Conservation (phyloP, 2,113 vertebrate species). For the Eurypyga helias region DNA sequence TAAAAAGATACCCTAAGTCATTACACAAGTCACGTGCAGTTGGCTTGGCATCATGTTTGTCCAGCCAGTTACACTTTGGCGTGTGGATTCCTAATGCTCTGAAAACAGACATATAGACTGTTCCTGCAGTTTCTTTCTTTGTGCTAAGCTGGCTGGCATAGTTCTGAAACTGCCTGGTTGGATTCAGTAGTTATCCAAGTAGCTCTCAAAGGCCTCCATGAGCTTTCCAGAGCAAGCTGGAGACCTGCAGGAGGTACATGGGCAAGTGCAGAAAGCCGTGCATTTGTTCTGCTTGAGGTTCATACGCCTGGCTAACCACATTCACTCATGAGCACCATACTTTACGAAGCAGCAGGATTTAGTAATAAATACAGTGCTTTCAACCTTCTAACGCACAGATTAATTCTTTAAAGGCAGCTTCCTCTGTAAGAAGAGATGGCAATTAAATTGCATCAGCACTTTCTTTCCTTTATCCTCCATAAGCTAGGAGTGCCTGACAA, state of each 20-base stretch:
- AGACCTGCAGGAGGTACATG: not conserved
- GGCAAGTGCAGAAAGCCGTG: not conserved
- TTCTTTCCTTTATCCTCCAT: constrained; percentile 10
- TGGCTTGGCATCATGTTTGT: not conserved
- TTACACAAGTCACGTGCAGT: not conserved
- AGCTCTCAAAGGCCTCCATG: not conserved
- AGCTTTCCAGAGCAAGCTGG: not conserved
- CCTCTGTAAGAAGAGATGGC: not conserved
- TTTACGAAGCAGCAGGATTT: not conserved
- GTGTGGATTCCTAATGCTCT: not conserved
- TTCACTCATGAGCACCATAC: not conserved
- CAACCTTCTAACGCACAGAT: not conserved
- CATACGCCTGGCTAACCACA: not conserved
- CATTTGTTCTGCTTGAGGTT: not conserved
- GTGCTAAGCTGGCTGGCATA: not conserved
- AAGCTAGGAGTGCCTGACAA: constrained; percentile 37
- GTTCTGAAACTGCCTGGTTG: not conserved
- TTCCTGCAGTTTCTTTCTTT: not conserved
- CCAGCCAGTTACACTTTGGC: not conserved
- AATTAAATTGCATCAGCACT: not conserved
- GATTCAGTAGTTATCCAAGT: not conserved
- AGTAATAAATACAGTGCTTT: not conserved
- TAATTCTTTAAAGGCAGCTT: constrained; percentile 6
- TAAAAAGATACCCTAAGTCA: fast-evolving
- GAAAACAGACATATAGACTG: not conserved